phyloP scores from a whole-genome alignment of 1,140 invertebrate species.

The Lepidurus couesii region DNA sequence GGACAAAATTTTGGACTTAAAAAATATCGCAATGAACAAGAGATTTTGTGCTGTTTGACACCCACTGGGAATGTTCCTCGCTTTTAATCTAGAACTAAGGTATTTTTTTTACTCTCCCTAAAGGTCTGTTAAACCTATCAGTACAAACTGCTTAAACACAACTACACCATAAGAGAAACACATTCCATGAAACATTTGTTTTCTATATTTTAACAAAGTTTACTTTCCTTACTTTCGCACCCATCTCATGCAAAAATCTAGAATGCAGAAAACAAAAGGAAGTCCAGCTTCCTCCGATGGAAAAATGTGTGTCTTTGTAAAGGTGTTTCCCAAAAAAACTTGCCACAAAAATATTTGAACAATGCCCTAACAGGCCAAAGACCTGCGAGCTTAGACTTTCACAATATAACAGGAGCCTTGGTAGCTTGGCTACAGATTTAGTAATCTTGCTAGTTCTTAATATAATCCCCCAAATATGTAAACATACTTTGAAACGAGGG shows the following conservation, averaged over 20 bases:
- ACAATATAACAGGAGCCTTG: constrained; percentile 12
- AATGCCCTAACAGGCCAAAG: background rate
- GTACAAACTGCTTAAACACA: background rate
- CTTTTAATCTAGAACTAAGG: background rate
- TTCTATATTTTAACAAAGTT: background rate
- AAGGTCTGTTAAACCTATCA: background rate
- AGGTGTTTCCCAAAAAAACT: background rate
- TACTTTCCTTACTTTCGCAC: background rate
- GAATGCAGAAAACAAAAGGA: constrained; percentile 3
- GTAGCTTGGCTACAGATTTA: constrained; percentile 9
- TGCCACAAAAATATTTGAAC: background rate
- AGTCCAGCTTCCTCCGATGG: background rate
- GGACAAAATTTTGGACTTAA: background rate
- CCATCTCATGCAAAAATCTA: background rate
- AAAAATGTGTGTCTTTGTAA: background rate
- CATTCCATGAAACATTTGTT: background rate
- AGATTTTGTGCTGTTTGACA: constrained; percentile 7
- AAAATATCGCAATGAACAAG: constrained; percentile 16
- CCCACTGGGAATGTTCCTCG: constrained; percentile 13
- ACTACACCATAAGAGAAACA: background rate
- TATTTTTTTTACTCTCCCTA: background rate
- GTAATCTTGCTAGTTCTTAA: constrained; percentile 2
- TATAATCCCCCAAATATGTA: background rate
- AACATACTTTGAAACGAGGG: background rate
- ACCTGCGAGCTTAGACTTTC: background rate